phyloP scores from a whole-genome alignment of 1,140 invertebrate species.

The Solenopsis invicta region DNA sequence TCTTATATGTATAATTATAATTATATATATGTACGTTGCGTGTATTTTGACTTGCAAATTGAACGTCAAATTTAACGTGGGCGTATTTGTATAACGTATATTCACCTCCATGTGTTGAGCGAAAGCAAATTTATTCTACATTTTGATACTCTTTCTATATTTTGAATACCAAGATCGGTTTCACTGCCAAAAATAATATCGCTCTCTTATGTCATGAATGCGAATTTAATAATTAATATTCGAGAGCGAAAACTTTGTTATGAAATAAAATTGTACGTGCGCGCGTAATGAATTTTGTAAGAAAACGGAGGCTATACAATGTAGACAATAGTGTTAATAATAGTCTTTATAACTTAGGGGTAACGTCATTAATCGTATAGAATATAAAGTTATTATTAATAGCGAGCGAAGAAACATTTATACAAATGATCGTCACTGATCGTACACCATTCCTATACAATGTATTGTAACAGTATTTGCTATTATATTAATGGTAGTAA shows the following conservation, averaged over 20 bases:
- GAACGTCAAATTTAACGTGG: slow-evolving; percentile 44
- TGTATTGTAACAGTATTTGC: slow-evolving; percentile 86
- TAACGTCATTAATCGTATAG: slow-evolving; percentile 59
- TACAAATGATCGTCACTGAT: slow-evolving; percentile 77
- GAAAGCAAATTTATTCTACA: neutral
- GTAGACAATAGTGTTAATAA: slow-evolving; percentile 77
- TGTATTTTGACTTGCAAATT: slow-evolving; percentile 33
- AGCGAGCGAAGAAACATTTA: slow-evolving; percentile 64
- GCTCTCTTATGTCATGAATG: neutral
- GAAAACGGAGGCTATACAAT: slow-evolving; percentile 70
- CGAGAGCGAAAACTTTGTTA: slow-evolving; percentile 11
- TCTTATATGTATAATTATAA: neutral
- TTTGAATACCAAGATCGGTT: neutral
- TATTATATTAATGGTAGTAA: slow-evolving; percentile 84
- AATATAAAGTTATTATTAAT: slow-evolving; percentile 60
- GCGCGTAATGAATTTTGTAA: slow-evolving; percentile 4
- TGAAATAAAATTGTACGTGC: slow-evolving; percentile 17
- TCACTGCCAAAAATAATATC: slow-evolving; percentile 44
- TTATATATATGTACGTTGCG: neutral
- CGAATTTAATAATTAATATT: slow-evolving; percentile 21
- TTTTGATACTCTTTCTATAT: slow-evolving; percentile 42
- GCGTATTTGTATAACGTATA: neutral
- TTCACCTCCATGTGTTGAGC: neutral
- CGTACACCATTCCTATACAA: slow-evolving; percentile 85
- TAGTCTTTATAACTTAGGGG: slow-evolving; percentile 35